Evolutionary conservation across 2,797 vertebrate genomes (phyloP).

Genomic region (Galagoides demidoff): DNA sequence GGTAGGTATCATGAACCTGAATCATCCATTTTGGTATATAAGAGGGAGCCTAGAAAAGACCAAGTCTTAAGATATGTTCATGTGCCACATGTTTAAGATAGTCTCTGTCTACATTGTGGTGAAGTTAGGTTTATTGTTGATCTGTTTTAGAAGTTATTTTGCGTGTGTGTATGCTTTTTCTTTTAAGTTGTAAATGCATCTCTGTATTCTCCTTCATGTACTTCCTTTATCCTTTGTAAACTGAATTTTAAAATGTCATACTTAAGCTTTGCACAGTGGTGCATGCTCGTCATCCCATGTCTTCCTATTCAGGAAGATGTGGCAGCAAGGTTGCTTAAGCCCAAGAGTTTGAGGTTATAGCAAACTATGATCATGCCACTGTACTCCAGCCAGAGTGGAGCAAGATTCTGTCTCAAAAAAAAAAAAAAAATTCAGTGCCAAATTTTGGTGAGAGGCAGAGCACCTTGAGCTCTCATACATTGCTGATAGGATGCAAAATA

Average conservation of each 20-base stretch:
- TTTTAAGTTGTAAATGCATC: background rate
- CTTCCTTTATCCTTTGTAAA: conserved; percentile 15
- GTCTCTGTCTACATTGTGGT: background rate
- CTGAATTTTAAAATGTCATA: background rate
- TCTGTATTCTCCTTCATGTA: background rate
- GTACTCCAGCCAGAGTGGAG: background rate
- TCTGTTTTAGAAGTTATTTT: background rate
- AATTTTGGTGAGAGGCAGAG: background rate
- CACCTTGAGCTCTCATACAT: background rate
- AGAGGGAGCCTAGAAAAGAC: background rate
- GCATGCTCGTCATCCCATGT: too few relatives aligned
- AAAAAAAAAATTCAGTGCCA: background rate
- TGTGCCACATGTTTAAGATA: background rate
- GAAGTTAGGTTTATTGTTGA: background rate
- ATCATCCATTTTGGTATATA: background rate
- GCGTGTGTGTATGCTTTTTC: background rate
- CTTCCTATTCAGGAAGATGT: background rate
- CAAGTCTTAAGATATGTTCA: background rate
- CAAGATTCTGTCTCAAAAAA: background rate
- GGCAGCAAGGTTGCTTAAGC: background rate
- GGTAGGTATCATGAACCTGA: conserved; percentile 86
- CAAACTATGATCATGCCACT: background rate
- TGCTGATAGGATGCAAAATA: background rate
- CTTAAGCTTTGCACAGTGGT: background rate
- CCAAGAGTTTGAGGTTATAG: background rate